Evolutionary conservation across 2,797 vertebrate genomes (phyloP), one percentile per base, ranked within the genome.

Genomic region (Myioborus melanocephalus): DNA sequence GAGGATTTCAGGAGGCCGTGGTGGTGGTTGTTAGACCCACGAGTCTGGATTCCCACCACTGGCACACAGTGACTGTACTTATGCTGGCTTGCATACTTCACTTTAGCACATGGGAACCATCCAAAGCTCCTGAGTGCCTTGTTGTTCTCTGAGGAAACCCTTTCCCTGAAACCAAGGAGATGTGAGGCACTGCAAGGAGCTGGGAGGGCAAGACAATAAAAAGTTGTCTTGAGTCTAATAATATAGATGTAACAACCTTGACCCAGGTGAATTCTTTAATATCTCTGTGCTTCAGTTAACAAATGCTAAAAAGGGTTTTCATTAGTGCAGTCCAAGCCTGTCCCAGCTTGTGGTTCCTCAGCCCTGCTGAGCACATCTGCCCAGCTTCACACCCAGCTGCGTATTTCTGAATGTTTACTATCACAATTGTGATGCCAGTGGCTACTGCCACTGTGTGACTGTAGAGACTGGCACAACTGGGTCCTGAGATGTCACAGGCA

Each of bases 281-380:
- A 72, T 66, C 68, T 79, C 32, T 56, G 59, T 90, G 65, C 69
- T 96, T 95, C 73, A 63, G 65, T 86, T 95, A 95, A 71, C 37
- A 73, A 91, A 53, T 78, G 75, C 82, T 92, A 39, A 77, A 64
- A 85, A 56, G 66, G 17, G 24, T 85, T 79, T 87, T 79, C 93
- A 75, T 61, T 90, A 89, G 68, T 32, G 76, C 61, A 88, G 84
- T 91, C 89, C 76, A 77, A 78, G 65, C 18, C 46, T 86, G 30
- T 85, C 76, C 65, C 72, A 47, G 72, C 69, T 83, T 94, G 69
- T 75, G 72, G 43, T 64, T 70, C 64, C 9, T 43, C 2, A 1
- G 49, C 34, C 73, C 76, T 78, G 77, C 87, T 81, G 93, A 81
- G 89, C 89, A 87, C 76, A 87, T 92, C 89, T 94, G 91, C 84